phyloP scores from a whole-genome alignment of 2,113 vertebrate species.

The Pomatostomus ruficeps region DNA sequence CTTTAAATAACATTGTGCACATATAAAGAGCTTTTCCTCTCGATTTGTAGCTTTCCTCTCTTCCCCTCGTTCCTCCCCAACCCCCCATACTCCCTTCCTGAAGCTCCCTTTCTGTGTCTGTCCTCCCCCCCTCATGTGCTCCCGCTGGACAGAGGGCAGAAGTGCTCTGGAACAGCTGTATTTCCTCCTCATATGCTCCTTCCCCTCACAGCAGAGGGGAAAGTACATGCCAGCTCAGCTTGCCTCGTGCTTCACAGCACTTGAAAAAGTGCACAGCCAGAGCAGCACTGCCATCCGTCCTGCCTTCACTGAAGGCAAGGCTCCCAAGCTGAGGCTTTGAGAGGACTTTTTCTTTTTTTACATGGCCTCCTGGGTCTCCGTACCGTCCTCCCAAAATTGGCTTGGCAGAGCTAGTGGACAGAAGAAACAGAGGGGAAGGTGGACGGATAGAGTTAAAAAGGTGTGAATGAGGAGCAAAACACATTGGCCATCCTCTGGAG shows the following conservation, averaged over 20 bases:
- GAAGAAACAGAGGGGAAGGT: neutral
- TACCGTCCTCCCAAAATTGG: neutral
- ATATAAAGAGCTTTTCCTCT: neutral
- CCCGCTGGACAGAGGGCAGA: neutral
- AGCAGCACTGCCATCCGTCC: neutral
- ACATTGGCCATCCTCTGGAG: neutral
- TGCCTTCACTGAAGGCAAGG: neutral
- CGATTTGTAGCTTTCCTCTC: neutral
- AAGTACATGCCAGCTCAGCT: neutral
- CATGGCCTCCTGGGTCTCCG: neutral
- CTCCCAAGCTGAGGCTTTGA: neutral
- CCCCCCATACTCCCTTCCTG: neutral
- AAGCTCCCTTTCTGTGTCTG: neutral
- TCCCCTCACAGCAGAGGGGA: neutral
- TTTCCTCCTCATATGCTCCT: conserved; percentile 9
- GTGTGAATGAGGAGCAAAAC: neutral
- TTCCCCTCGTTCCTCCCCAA: neutral
- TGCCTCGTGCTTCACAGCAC: neutral
- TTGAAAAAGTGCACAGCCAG: neutral
- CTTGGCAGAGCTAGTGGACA: neutral
- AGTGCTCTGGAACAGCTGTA: neutral
- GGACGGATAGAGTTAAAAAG: neutral
- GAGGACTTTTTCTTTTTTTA: neutral
- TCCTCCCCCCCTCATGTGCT: neutral
- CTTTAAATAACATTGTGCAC: neutral